Evolutionary conservation across 2,888 invertebrate genomes (phyloP).

Genomic region (Orthonevra nobilis): DNA sequence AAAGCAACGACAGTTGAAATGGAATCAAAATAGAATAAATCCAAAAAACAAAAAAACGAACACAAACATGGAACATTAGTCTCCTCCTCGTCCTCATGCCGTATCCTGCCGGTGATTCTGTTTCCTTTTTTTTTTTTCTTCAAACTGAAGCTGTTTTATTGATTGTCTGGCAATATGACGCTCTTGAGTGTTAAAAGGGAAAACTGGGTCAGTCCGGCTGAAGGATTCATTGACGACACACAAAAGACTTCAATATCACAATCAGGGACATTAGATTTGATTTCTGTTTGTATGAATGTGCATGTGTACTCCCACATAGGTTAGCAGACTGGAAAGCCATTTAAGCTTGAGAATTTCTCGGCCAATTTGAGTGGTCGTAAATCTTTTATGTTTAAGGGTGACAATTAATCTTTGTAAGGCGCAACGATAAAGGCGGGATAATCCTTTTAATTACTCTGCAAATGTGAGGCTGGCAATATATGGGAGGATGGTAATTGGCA

Average conservation of each 20-base stretch:
- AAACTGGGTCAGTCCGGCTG: constrained; percentile 23
- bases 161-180: constrained; percentile 6
- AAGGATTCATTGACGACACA: constrained; percentile 11
- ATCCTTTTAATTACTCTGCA: constrained; percentile 12
- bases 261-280: too few species aligned
- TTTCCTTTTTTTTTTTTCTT: too few species aligned
- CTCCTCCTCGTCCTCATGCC: not conserved
- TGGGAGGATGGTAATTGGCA: too few species aligned
- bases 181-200: constrained; percentile 3
- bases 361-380: constrained; percentile 10
- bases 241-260: too few species aligned
- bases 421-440: not conserved
- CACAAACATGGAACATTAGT: not conserved
- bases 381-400: constrained; percentile 9
- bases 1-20: not conserved
- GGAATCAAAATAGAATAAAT: constrained; percentile 15
- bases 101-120: not conserved
- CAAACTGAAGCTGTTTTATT: not conserved
- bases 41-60: constrained; percentile 5
- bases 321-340: not conserved
- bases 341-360: not conserved
- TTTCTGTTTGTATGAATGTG: not conserved
- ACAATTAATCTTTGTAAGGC: constrained; percentile 9
- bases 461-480: not conserved
- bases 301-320: constrained; percentile 4